Conservation (phyloP, 2,797 vertebrate genomes). For the Gambelia wislizenii region DNA sequence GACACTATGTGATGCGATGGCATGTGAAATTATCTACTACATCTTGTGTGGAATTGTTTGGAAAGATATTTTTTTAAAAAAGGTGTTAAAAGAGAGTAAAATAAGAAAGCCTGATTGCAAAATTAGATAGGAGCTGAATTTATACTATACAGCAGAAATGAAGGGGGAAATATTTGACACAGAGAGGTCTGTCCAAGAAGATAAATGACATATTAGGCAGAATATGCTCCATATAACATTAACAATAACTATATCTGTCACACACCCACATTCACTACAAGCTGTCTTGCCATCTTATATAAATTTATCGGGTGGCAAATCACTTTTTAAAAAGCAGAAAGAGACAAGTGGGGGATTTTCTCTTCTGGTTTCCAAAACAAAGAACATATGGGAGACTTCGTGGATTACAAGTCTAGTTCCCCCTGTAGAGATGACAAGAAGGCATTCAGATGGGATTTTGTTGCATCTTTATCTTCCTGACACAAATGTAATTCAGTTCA, state of each 20-base stretch:
- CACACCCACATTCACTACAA: neutral
- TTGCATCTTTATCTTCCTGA: conserved; percentile 22
- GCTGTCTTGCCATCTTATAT: neutral
- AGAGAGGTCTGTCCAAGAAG: neutral
- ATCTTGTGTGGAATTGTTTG: neutral
- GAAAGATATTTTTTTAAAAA: neutral
- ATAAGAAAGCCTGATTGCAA: neutral
- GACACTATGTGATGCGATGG: neutral
- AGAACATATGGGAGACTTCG: conserved; percentile 3
- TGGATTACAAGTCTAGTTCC: neutral
- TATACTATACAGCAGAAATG: neutral
- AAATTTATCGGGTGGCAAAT: conserved; percentile 6
- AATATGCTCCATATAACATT: neutral
- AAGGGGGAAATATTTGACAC: neutral
- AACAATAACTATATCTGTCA: conserved; percentile 6
- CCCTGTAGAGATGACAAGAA: conserved; percentile 16
- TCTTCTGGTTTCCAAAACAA: neutral
- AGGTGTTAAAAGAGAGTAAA: neutral
- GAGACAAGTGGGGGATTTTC: conserved; percentile 2
- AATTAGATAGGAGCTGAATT: neutral
- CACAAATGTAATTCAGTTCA: conserved; percentile 20
- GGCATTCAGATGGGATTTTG: conserved; percentile 11
- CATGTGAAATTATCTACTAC: neutral
- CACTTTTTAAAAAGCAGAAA: conserved; percentile 2
- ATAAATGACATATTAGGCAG: conserved; percentile 14